Evolutionary conservation across 2,113 vertebrate genomes (phyloP).

Genomic region (Butorides virescens): DNA sequence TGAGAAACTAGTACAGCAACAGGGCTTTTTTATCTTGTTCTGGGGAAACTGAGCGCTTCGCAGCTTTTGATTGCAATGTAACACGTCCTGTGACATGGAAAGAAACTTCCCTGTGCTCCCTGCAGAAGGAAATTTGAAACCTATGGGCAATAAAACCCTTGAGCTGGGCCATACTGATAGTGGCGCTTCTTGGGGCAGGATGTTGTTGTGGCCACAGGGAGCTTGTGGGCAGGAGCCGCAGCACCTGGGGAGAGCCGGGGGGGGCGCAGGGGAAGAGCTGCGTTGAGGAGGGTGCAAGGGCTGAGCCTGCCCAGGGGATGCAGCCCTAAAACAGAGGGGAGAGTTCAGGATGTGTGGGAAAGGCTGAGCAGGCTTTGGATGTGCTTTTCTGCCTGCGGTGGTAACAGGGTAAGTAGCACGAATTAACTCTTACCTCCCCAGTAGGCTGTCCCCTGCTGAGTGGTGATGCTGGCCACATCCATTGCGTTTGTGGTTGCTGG

Average conservation of each 20-base stretch:
- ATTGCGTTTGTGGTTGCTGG: accelerated
- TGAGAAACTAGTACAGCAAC: not conserved
- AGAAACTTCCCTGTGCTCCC: not conserved
- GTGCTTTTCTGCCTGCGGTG: not conserved
- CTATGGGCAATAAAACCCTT: not conserved
- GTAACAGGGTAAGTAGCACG: not conserved
- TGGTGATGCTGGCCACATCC: accelerated
- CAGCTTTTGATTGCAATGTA: not conserved
- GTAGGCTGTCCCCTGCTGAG: not conserved
- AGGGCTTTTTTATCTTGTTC: not conserved
- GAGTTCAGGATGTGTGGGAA: not conserved
- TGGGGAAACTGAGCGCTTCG: not conserved
- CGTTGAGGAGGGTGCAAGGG: not conserved
- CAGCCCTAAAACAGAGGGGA: not conserved
- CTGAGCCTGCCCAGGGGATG: not conserved
- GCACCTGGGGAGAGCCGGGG: too few relatives aligned
- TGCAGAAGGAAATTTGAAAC: not conserved
- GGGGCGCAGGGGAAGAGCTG: not conserved
- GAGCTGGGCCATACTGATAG: not conserved
- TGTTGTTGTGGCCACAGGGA: not conserved
- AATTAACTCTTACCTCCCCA: not conserved
- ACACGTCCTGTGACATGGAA: not conserved
- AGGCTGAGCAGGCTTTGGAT: not conserved
- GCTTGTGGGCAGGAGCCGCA: not conserved
- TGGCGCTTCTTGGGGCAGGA: not conserved